These are phyloP conservation scores for Diploscapter pachys DNA, from an alignment of 1,140 invertebrate species.

Conservation along the genomic window DNA sequence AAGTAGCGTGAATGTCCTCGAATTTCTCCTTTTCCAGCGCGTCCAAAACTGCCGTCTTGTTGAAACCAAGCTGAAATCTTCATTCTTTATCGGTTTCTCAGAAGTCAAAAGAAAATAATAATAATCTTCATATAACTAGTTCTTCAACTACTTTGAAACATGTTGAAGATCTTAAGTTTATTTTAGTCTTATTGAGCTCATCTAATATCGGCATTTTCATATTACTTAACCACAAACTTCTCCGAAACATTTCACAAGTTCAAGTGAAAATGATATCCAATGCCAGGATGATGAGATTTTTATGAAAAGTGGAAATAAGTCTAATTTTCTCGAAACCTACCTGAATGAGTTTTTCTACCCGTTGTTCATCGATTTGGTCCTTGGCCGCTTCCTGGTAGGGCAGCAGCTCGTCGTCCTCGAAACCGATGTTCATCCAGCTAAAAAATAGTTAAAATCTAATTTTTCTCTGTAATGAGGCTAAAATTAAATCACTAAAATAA, in stretches of 20 bases:
- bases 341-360: slow-evolving; percentile 90
- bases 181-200: neutral
- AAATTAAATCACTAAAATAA: slow-evolving; percentile 10
- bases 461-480: neutral
- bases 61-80: slow-evolving; percentile 23
- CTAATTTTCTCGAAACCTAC: slow-evolving; percentile 83
- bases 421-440: slow-evolving; percentile 97
- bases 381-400: slow-evolving; percentile 80
- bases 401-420: slow-evolving; percentile 96
- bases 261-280: no score
- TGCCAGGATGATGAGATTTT: no score
- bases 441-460: neutral
- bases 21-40: slow-evolving; percentile 92
- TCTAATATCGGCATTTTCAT: neutral
- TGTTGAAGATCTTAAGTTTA: neutral
- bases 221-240: no score
- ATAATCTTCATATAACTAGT: neutral
- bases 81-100: neutral
- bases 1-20: slow-evolving; percentile 97
- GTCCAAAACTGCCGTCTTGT: slow-evolving; percentile 70
- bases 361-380: slow-evolving; percentile 91
- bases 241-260: no score
- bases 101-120: slow-evolving; percentile 4
- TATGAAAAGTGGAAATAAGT: neutral
- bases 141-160: neutral